phyloP scores from a whole-genome alignment of 2,888 invertebrate genomes.

The Druceiella hillmani region DNA sequence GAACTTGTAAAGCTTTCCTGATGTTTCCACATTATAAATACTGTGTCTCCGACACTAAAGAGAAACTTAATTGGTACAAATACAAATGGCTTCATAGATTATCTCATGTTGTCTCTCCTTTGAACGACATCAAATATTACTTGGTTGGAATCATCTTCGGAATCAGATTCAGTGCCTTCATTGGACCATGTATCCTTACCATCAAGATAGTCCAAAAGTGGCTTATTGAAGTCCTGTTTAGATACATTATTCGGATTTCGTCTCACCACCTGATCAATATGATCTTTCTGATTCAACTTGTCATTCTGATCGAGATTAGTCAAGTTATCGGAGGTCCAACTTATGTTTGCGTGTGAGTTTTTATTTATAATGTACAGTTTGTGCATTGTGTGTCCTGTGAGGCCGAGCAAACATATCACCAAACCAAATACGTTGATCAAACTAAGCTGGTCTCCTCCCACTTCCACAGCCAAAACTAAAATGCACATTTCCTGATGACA shows the following conservation, averaged over 20 bases:
- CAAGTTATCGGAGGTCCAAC: slow-evolving; percentile 9
- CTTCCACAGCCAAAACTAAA: slow-evolving; percentile 78
- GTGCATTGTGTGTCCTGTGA: slow-evolving; percentile 75
- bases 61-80: too few relatives aligned
- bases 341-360: slow-evolving; percentile 8
- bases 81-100: too few relatives aligned
- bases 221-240: too few relatives aligned
- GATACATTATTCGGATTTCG: too few relatives aligned
- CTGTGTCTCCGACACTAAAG: too few relatives aligned
- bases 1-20: too few relatives aligned
- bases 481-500: slow-evolving; percentile 84
- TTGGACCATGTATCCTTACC: slow-evolving; percentile 28
- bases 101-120: slow-evolving; percentile 36
- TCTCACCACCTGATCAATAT: too few relatives aligned
- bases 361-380: slow-evolving; percentile 40
- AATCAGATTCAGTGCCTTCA: slow-evolving; percentile 34
- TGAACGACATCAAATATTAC: slow-evolving; percentile 54
- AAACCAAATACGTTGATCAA: slow-evolving; percentile 80
- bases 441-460: slow-evolving; percentile 82
- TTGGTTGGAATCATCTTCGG: slow-evolving; percentile 46
- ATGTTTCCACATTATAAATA: too few relatives aligned
- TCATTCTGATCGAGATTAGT: slow-evolving; percentile 18
- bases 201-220: slow-evolving; percentile 33
- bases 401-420: slow-evolving; percentile 82
- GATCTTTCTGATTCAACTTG: too few relatives aligned